phyloP scores from a whole-genome alignment of 2,888 invertebrate genomes.

The Lumbricus terrestris region DNA sequence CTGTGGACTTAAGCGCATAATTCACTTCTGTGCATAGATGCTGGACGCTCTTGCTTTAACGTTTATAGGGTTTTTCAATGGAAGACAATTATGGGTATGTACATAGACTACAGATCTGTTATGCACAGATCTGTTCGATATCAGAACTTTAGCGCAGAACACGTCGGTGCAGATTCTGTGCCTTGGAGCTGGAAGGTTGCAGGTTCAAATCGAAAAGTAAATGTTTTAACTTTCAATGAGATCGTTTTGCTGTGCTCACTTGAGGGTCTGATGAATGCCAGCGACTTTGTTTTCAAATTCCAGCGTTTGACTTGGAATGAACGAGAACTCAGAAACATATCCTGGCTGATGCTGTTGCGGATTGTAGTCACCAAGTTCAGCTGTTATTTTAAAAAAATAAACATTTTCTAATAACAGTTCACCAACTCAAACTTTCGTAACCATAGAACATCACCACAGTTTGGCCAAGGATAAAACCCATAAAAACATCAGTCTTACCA shows the following conservation, averaged over 20 bases:
- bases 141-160: no score
- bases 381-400: constrained; percentile 64
- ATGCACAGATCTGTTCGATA: no score
- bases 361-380: constrained; percentile 93
- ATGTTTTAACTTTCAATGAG: background rate
- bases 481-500: background rate
- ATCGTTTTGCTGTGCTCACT: constrained; percentile 63
- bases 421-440: background rate
- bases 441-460: no score
- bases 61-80: no score
- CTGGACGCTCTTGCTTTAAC: no score
- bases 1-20: no score
- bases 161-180: no score
- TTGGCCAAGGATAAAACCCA: background rate
- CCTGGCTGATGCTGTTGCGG: constrained; percentile 80
- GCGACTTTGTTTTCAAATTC: constrained; percentile 84
- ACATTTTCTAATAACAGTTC: background rate
- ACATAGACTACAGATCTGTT: no score
- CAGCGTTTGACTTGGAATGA: constrained; percentile 85
- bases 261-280: constrained; percentile 82
- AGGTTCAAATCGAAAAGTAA: no score
- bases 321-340: constrained; percentile 91
- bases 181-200: no score
- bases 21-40: no score
- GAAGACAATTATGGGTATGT: no score